Base-by-base conservation (phyloP, 2,113 vertebrate species). In the Colistium nudipinnis region DNA sequence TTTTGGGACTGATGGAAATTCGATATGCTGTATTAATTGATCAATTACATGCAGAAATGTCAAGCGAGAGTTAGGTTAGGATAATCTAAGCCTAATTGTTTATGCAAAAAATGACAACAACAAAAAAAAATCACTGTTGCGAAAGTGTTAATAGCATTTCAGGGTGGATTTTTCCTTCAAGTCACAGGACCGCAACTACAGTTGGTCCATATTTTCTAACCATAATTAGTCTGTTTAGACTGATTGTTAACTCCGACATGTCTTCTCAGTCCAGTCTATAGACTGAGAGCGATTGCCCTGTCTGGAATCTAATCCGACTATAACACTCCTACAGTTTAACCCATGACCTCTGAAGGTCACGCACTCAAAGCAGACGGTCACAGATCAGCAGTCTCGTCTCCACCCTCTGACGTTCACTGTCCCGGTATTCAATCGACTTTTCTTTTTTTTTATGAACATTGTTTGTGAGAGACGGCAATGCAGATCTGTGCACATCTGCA, bases 401-500 rank as follows among this genome's bases (percentile, higher is more conserved):
- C 44, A 54, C 28, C 36, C 52, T 17, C 31, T 64, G 57, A 61
- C 2, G 22, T 28, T 61, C 1, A 8, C 43, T 1, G 10, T 70
- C 49, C 35, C 6, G 30, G 63, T 65, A 19, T 52, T 74, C 57
- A 44, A 41, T 68, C 59, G 51, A 43, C 64, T 7, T 3, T 6
- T 63, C 68, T 71, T 48, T 52, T 10, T 38, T 57, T 48, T 3
- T 16, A 66, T 16, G 16, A 39, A 43, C 33, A 51, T 63, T 53
- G 57, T 81, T 56, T 54, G 33, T 55, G 68, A 73, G 61, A 84
- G 62, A 61, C 57, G 43, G 62, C 81, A 70, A 55, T 48, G 62
- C 81, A 70, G 55, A 52, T 57, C 47, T 73, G 74, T 80, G 76
- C 24, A 39, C 74, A 91, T 91, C 88, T n/a, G n/a, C n/a, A n/a